Conservation (phyloP, 2,113 vertebrate genomes). For the Saimiri boliviensis region DNA sequence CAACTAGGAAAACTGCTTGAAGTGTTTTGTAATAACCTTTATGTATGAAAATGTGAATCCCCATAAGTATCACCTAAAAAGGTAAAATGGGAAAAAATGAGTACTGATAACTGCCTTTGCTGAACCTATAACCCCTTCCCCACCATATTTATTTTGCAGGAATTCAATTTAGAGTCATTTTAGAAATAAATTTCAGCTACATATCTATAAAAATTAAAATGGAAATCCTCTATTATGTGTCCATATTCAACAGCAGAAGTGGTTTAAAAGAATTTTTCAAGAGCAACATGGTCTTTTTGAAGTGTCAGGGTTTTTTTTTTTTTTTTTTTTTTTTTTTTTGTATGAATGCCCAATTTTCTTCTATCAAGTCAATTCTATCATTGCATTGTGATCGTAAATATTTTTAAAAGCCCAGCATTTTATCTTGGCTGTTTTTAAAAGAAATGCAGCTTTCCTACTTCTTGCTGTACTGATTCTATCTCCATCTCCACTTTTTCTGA, state of each 20-base stretch:
- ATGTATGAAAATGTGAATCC: not conserved
- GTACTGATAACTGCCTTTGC: not conserved
- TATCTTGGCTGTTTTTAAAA: not conserved
- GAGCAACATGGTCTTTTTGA: constrained; percentile 36
- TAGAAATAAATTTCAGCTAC: constrained; percentile 3
- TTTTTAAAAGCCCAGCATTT: constrained; percentile 22
- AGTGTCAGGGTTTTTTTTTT: not conserved
- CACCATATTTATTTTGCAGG: not conserved
- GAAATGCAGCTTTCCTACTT: not conserved
- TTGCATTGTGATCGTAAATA: not conserved
- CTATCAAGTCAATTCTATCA: not conserved
- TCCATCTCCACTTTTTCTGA: not conserved
- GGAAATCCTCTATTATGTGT: not conserved
- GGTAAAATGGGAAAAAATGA: constrained; percentile 28
- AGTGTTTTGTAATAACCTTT: not conserved
- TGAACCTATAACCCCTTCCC: not conserved
- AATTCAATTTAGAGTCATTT: constrained; percentile 35
- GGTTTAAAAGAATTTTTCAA: constrained; percentile 50
- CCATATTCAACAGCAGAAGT: not conserved
- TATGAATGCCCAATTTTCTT: constrained; percentile 35
- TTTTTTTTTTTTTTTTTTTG: constrained; percentile 27
- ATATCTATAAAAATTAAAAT: constrained; percentile 23
- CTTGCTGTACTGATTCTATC: not conserved
- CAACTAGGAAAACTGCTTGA: not conserved
- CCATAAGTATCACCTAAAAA: not conserved